Conservation (phyloP, 1,140 invertebrate species). For the Lordiphosa clarofinis region DNA sequence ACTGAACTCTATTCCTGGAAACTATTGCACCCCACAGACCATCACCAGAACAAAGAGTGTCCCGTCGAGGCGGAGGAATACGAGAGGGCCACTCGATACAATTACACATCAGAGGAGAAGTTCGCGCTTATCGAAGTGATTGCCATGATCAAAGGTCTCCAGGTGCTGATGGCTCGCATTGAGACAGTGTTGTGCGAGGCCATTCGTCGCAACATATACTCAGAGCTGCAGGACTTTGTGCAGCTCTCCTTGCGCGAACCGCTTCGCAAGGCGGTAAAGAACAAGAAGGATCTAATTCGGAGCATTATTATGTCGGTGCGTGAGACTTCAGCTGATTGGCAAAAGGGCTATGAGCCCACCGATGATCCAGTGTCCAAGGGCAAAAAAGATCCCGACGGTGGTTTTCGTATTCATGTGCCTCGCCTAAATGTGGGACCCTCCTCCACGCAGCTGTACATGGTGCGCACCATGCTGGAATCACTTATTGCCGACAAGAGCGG, state of each 20-base stretch:
- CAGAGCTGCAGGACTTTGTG: constrained; percentile 98
- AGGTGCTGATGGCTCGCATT: constrained; percentile 98
- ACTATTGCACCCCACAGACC: constrained; percentile 97
- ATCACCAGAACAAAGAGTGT: constrained; percentile 97
- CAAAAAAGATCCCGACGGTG: constrained; percentile 96
- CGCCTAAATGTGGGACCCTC: constrained; percentile 95
- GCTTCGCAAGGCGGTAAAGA: constrained; percentile 97
- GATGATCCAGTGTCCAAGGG: constrained; percentile 96
- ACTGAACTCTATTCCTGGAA: constrained; percentile 99
- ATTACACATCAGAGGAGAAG: constrained; percentile 98
- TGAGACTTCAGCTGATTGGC: constrained; percentile 98
- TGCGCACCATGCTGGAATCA: constrained; percentile 98
- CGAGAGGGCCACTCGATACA: constrained; percentile 98
- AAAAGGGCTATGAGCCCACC: constrained; percentile 93
- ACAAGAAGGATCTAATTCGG: constrained; percentile 97
- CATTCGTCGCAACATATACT: constrained; percentile 96
- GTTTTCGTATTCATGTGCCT: constrained; percentile 95
- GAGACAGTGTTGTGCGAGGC: constrained; percentile 98
- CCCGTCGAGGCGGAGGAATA: constrained; percentile 99
- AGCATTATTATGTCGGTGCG: constrained; percentile 96
- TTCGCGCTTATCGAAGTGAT: constrained; percentile 99
- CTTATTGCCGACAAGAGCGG: constrained; percentile 98
- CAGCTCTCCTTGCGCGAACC: constrained; percentile 95
- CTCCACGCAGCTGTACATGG: constrained; percentile 98
- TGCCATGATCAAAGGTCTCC: constrained; percentile 99